Percentiles rank a stretch among this genome's conserved stretches.
Conservation (phyloP, 2,113 vertebrate species). For the Corapipo altera region DNA sequence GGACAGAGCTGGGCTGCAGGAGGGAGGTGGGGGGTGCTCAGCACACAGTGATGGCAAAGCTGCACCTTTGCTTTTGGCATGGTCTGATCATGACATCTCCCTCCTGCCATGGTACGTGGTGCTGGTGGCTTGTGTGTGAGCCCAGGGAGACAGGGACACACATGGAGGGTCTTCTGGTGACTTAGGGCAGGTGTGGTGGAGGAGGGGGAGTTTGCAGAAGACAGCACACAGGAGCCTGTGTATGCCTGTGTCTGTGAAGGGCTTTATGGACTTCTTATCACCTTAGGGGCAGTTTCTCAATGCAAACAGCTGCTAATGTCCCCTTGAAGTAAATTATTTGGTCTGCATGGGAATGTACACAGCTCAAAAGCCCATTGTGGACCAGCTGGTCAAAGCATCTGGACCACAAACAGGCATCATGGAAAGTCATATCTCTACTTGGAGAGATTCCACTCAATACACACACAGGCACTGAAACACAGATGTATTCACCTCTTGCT, state of each 20-base stretch:
- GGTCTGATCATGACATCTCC: background rate
- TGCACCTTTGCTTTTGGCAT: background rate
- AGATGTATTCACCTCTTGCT: background rate
- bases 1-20: background rate
- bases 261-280: background rate
- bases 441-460: background rate
- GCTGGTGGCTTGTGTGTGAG: background rate
- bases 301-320: background rate
- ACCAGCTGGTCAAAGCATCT: background rate
- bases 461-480: background rate
- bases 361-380: background rate
- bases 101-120: background rate
- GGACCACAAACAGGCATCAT: background rate
- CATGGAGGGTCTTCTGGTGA: background rate
- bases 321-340: background rate
- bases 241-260: background rate
- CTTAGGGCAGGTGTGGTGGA: accelerated
- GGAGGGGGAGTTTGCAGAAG: background rate
- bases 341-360: background rate
- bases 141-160: background rate
- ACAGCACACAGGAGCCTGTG: accelerated
- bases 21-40: background rate
- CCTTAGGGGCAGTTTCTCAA: background rate
- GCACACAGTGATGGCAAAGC: accelerated
- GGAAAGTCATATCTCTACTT: background rate